Evolutionary conservation across 35 echinoderm and acorn worm species (phyloP).

Genomic region (Lytechinus pictus): DNA sequence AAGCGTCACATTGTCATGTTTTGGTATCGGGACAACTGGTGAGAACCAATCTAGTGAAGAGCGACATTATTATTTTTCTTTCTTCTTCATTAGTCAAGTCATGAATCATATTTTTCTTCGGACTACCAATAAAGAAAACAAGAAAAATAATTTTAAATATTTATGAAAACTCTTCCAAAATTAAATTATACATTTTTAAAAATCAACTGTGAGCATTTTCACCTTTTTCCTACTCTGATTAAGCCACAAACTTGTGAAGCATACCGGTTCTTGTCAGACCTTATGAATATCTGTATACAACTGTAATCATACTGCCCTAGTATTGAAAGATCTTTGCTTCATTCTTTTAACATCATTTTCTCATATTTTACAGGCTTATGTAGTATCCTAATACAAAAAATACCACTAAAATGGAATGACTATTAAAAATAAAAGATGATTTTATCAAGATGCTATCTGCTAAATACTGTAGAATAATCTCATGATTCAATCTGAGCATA

Average conservation of each 20-base stretch:
- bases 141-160: neutral
- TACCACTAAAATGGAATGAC: no score
- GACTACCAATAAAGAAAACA: neutral
- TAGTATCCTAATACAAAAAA: neutral
- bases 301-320: neutral
- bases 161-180: no score
- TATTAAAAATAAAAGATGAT: neutral
- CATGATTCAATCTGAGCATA: neutral
- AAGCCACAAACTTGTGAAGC: neutral
- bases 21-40: neutral
- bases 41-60: neutral
- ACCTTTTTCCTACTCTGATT: neutral
- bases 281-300: neutral
- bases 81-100: neutral
- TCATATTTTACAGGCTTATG: neutral
- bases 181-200: neutral
- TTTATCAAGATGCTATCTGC: neutral
- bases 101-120: neutral
- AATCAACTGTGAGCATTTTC: neutral
- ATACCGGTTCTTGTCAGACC: neutral
- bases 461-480: neutral
- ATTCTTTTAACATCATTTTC: neutral
- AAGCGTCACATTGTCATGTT: neutral
- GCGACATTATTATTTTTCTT: neutral
- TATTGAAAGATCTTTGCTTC: no score